Conservation (phyloP, 2,113 vertebrate genomes). For the Paradoxurus hermaphroditus region DNA sequence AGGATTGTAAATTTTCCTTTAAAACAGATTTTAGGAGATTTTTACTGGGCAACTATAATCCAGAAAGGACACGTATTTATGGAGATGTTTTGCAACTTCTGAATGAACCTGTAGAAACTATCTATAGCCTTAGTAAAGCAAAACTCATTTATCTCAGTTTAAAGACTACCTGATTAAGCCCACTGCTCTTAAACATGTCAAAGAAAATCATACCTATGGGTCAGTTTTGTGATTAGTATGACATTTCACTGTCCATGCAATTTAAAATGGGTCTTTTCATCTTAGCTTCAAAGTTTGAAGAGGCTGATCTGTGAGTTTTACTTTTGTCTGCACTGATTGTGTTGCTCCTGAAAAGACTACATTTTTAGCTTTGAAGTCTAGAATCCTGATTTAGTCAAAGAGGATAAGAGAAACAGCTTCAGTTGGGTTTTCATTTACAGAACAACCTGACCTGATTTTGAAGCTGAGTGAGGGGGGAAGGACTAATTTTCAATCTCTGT, state of each 20-base stretch:
- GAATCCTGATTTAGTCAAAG: conserved; percentile 55
- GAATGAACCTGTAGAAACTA: background rate
- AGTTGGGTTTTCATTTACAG: conserved; percentile 55
- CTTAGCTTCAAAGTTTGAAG: conserved; percentile 57
- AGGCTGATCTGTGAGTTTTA: background rate
- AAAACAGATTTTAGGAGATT: background rate
- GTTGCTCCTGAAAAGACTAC: background rate
- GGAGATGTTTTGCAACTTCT: background rate
- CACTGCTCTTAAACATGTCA: background rate
- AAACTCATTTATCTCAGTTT: conserved; percentile 1
- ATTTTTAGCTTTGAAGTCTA: conserved; percentile 59
- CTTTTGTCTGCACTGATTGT: conserved; percentile 59
- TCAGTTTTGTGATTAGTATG: conserved; percentile 30
- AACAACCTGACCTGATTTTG: conserved; percentile 67
- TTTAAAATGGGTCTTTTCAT: conserved; percentile 55
- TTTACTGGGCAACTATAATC: background rate
- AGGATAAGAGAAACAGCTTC: conserved; percentile 49
- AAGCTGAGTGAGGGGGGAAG: conserved; percentile 22
- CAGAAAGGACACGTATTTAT: background rate
- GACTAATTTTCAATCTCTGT: conserved; percentile 37
- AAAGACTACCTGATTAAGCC: background rate
- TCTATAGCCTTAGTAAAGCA: background rate
- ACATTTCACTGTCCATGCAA: conserved; percentile 33
- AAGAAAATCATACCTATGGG: background rate
- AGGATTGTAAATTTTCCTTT: background rate